phyloP scores from a whole-genome alignment of 2,888 invertebrate genomes.

The Clistopyga incitator region DNA sequence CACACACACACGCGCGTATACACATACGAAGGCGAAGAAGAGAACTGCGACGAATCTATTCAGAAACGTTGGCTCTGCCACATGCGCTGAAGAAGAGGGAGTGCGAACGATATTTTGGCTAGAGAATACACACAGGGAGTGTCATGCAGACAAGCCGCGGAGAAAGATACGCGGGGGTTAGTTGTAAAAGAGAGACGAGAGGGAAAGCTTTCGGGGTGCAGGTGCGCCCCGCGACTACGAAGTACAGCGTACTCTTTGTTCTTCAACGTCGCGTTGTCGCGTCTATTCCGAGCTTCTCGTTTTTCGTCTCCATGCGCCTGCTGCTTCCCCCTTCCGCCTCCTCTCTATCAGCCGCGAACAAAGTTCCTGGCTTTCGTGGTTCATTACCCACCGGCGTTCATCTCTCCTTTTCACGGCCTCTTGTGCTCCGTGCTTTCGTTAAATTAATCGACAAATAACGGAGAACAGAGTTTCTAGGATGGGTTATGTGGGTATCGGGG shows the following conservation, averaged over 20 bases:
- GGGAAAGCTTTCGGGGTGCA: conserved; percentile 26
- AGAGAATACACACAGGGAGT: neutral
- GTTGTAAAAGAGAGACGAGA: conserved; percentile 19
- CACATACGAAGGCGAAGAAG: neutral
- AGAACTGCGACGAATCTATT: conserved; percentile 41
- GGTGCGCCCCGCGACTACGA: conserved; percentile 25
- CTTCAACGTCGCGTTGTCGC: conserved; percentile 33
- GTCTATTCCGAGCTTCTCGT: conserved; percentile 15
- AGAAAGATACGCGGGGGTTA: conserved; percentile 9
- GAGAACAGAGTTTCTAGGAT: neutral
- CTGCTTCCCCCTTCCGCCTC: neutral
- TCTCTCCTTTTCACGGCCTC: conserved; percentile 8
- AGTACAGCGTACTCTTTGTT: conserved; percentile 40
- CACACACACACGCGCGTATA: conserved; percentile 4
- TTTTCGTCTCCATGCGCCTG: neutral
- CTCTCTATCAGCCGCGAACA: conserved; percentile 19
- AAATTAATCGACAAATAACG: conserved; percentile 35
- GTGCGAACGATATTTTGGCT: conserved; percentile 42
- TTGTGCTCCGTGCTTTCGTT: conserved; percentile 18
- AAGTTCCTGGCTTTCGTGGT: conserved; percentile 31
- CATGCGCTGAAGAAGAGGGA: conserved; percentile 9
- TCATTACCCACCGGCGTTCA: conserved; percentile 32
- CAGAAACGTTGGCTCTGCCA: conserved; percentile 8
- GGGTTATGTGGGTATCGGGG: neutral
- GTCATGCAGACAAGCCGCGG: neutral